phyloP scores from a whole-genome alignment of 2,113 vertebrate species.

The Bostrychus sinensis region DNA sequence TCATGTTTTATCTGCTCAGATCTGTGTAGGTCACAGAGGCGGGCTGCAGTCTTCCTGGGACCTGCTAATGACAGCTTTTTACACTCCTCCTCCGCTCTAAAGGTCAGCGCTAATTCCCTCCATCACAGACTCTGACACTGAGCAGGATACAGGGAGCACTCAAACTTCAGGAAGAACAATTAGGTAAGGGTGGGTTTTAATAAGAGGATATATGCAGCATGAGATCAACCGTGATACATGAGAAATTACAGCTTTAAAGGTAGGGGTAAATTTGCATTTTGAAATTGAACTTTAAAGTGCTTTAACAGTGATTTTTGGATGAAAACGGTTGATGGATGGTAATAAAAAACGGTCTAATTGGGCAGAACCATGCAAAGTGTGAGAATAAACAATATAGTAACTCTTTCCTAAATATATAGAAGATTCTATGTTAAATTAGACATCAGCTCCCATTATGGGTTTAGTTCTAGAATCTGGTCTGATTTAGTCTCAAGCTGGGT shows the following conservation, averaged over 20 bases:
- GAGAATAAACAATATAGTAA: no score
- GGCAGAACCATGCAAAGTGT: no score
- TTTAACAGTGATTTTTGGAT: not conserved
- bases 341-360: no score
- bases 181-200: not conserved
- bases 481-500: no score
- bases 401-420: no score
- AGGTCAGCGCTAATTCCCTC: slow-evolving; percentile 6
- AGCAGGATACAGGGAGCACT: not conserved
- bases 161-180: not conserved
- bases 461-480: no score
- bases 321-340: not conserved
- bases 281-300: not conserved
- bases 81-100: slow-evolving; percentile 5
- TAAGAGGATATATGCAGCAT: not conserved
- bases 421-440: no score
- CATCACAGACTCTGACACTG: slow-evolving; percentile 4
- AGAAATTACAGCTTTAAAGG: not conserved
- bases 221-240: slow-evolving; percentile 4
- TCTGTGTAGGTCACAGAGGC: slow-evolving; percentile 12
- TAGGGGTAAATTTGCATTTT: not conserved
- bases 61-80: not conserved
- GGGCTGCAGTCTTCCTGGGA: not conserved
- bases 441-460: no score
- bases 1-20: not conserved